These are phyloP conservation scores for Actenoides lindsayi DNA, from an alignment of 2,113 vertebrate species.

Conservation along the genomic window DNA sequence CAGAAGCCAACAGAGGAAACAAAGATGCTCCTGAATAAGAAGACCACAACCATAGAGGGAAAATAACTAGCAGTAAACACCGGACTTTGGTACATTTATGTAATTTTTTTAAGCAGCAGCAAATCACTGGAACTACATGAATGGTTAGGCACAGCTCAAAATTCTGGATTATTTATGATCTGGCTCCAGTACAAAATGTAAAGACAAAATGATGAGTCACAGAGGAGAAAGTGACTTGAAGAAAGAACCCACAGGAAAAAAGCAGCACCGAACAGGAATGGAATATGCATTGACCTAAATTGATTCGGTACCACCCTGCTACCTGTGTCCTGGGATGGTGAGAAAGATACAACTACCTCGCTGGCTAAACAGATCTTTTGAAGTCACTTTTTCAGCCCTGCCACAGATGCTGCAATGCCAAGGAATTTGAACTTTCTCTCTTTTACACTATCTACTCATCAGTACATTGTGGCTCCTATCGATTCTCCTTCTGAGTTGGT, in stretches of 20 bases:
- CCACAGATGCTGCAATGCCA: not conserved
- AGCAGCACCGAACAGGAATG: not conserved
- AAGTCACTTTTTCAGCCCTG: not conserved
- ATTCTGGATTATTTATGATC: constrained; percentile 9
- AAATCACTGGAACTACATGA: not conserved
- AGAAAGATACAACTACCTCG: not conserved
- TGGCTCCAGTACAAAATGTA: constrained; percentile 24
- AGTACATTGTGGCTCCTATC: not conserved
- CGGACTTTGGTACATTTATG: not conserved
- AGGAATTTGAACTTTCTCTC: constrained; percentile 15
- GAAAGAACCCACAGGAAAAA: not conserved
- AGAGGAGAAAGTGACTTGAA: not conserved
- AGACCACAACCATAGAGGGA: not conserved
- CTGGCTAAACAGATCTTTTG: not conserved
- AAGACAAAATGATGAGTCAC: constrained; percentile 51
- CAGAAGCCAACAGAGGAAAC: not conserved
- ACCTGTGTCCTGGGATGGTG: not conserved
- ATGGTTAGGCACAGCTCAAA: not conserved
- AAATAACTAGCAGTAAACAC: not conserved
- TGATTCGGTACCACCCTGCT: not conserved
- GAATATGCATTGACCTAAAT: not conserved
- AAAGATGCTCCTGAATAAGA: not conserved
- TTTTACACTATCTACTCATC: not conserved
- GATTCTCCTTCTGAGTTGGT: not conserved
- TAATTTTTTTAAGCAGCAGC: not conserved